Evolutionary conservation across 1,140 invertebrate species (phyloP).

Genomic region (Aradophagus sp.): DNA sequence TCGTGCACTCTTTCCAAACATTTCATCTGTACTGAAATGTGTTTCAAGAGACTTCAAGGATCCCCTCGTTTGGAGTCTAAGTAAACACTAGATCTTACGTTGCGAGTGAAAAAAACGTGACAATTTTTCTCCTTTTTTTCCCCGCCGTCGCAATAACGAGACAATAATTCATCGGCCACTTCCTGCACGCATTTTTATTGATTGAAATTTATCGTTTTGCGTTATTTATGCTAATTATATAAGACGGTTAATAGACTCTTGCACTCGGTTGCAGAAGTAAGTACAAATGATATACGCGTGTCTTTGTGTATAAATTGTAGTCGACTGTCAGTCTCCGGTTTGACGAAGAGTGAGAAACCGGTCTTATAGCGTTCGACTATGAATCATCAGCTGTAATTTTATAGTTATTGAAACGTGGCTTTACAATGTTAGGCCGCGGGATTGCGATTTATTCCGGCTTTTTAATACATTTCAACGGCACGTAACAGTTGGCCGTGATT

Average conservation of each 20-base stretch:
- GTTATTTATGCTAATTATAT: constrained; percentile 45
- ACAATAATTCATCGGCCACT: constrained; percentile 15
- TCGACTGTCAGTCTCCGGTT: constrained; percentile 48
- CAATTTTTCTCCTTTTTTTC: background rate
- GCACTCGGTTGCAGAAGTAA: constrained; percentile 23
- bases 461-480: too few relatives aligned
- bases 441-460: constrained; percentile 34
- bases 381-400: constrained; percentile 55
- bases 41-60: constrained; percentile 15
- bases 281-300: constrained; percentile 30
- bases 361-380: constrained; percentile 50
- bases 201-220: constrained; percentile 27
- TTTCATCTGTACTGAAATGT: constrained; percentile 14
- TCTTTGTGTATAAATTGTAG: constrained; percentile 47
- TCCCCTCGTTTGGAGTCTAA: constrained; percentile 19
- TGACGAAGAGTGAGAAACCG: constrained; percentile 54
- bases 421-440: constrained; percentile 38
- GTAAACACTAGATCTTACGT: constrained; percentile 15
- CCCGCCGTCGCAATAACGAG: constrained; percentile 11
- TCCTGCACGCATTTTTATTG: constrained; percentile 10
- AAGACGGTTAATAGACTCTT: constrained; percentile 34
- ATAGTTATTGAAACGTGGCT: constrained; percentile 51
- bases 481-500: too few relatives aligned
- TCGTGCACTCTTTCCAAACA: constrained; percentile 9
- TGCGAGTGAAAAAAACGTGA: constrained; percentile 18